Percentiles rank a stretch among this genome's conserved stretches.
phyloP scores from a whole-genome alignment of 2,797 vertebrate genomes.

The Parauchenoglanis punctatus region DNA sequence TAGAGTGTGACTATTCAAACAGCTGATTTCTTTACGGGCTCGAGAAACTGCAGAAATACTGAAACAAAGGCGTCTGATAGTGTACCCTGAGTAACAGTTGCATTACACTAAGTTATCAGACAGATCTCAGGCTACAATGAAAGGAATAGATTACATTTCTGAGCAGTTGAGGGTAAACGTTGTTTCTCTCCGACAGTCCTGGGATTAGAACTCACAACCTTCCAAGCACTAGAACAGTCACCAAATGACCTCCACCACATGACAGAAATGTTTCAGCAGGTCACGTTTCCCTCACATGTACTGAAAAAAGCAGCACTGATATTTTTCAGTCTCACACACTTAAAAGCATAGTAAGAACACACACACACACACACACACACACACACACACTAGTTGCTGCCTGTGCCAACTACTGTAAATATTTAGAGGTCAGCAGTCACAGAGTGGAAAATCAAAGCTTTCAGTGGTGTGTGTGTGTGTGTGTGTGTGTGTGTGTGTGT shows the following conservation, averaged over 20 bases:
- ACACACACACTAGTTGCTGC: constrained; percentile 57
- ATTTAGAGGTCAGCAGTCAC: constrained; percentile 78
- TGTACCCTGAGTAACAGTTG: not conserved
- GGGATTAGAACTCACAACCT: constrained; percentile 18
- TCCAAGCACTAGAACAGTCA: not conserved
- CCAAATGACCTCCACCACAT: not conserved
- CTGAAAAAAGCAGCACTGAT: constrained; percentile 20
- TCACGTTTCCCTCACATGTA: not conserved
- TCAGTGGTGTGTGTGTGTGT: constrained; percentile 45
- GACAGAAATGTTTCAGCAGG: not conserved
- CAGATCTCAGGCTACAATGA: not conserved
- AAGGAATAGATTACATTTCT: not conserved
- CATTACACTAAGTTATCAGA: not conserved
- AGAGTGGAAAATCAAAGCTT: constrained; percentile 75
- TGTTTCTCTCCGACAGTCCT: not conserved
- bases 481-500: constrained; percentile 43
- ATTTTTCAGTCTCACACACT: constrained; percentile 15
- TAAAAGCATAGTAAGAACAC: not conserved
- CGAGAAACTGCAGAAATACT: not conserved
- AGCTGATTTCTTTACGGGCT: not conserved
- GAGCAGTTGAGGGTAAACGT: not conserved
- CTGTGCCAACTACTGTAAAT: constrained; percentile 77
- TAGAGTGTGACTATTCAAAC: not conserved
- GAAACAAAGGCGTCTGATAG: not conserved
- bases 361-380: not conserved